Evolutionary conservation across 2,797 vertebrate species (phyloP), one percentile per base, ranked within the genome.

Genomic region (Notolabrus celidotus): DNA sequence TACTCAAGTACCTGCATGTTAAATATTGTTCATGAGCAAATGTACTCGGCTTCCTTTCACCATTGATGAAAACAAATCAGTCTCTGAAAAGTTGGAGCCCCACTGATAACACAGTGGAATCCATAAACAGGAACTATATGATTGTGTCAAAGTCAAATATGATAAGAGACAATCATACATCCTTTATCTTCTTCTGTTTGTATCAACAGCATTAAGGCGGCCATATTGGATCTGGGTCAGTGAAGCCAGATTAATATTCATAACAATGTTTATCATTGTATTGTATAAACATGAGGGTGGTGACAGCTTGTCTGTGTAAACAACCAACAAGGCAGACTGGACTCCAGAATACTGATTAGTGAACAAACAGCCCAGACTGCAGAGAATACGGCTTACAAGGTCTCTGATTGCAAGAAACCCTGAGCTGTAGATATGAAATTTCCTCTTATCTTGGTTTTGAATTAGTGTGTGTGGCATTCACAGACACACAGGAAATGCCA

Each of bases 241-340:
- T 52, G 51, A 73, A 70, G 67, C 41, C 14, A 72, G 67, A 84
- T 89, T 78, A 83, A 70, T 79, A 87, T 88, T 88, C 76, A 88
- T 66, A 77, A 85, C 78, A 83, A 43, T 82, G 72, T 83, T 85
- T 82, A 80, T 82, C 82, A 77, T 86, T 83, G 80, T 69, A 71
- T 78, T 82, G 71, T 87, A 52, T 79, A 87, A 85, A 85, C 86
- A 89, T 66, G 65, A 71, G 58, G 36, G 46, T 38, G 22, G 78
- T 86, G 88, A 86, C 86, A 76, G 73, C 33, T 67, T 71, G 89
- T 90, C 88, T 89, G 75, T 83, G 74, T 88, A 88, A 92, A 90
- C 83, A 90, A 83, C 75, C 71, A 85, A 83, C 80, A 75, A 83
- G 49, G 62, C 75, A 76, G 38, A 42, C 50, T 49, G 63, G 27